Conservation (phyloP, 2,888 invertebrate species). For the Cloeon dipterum region DNA sequence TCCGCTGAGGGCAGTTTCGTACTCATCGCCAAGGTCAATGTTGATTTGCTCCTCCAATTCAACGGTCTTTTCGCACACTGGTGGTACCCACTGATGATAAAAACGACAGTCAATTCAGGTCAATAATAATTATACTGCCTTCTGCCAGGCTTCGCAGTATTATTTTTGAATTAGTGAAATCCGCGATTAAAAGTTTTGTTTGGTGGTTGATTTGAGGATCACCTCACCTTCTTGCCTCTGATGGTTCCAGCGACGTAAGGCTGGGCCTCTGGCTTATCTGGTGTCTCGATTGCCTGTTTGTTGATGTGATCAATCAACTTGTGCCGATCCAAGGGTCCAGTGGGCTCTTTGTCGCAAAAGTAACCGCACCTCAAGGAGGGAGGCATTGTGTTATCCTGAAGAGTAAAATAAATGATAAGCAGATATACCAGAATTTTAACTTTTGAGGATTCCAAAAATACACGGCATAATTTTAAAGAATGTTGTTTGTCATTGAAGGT, state of each 20-base stretch:
- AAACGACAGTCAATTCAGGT: too few relatives aligned
- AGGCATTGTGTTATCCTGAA: conserved; percentile 89
- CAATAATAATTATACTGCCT: too few relatives aligned
- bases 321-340: conserved; percentile 88
- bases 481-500: too few relatives aligned
- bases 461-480: conserved; percentile 1
- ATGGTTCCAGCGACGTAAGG: conserved; percentile 79
- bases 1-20: conserved; percentile 66
- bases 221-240: conserved; percentile 64
- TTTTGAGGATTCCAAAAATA: conserved; percentile 2
- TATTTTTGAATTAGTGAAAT: too few relatives aligned
- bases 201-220: too few relatives aligned
- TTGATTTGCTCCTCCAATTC: conserved; percentile 80
- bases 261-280: conserved; percentile 88
- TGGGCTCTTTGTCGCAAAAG: conserved; percentile 84
- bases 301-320: conserved; percentile 90
- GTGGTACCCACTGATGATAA: conserved; percentile 50
- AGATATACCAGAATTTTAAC: background rate
- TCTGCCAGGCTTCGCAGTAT: too few relatives aligned
- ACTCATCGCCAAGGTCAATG: conserved; percentile 83
- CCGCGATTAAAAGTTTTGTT: too few relatives aligned
- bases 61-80: conserved; percentile 33
- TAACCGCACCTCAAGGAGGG: conserved; percentile 90
- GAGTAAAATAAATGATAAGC: conserved; percentile 10
- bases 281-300: conserved; percentile 93